These are phyloP conservation scores for Leptinotarsa defecta DNA, from an alignment of 1,140 invertebrate genomes.

Conservation along the genomic window DNA sequence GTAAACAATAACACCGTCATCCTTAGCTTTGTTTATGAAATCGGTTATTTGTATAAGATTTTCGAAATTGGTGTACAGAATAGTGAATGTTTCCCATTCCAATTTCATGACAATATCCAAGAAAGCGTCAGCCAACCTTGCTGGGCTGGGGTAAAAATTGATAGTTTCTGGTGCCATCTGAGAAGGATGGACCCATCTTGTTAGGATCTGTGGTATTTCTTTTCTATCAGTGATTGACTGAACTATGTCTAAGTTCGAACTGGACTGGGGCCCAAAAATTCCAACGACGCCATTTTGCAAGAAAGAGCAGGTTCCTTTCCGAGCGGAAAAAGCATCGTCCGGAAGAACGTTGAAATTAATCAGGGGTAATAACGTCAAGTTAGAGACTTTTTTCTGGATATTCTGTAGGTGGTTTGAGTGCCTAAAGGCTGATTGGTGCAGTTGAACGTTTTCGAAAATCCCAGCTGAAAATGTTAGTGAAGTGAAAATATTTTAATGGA, in stretches of 20 bases:
- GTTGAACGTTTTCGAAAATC: conserved; percentile 11
- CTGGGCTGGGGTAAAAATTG: conserved; percentile 81
- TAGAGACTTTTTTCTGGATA: neutral
- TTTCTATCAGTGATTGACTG: conserved; percentile 64
- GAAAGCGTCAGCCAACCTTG: conserved; percentile 72
- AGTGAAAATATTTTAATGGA: conserved; percentile 7
- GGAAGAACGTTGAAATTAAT: neutral
- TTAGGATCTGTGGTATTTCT: conserved; percentile 83
- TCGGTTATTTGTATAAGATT: conserved; percentile 76
- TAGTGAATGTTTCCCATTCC: conserved; percentile 84
- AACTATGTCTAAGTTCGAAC: conserved; percentile 68
- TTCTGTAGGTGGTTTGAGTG: neutral
- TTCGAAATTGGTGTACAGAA: conserved; percentile 81
- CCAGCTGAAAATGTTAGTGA: conserved; percentile 8
- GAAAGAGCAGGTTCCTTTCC: neutral
- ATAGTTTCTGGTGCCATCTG: conserved; percentile 62
- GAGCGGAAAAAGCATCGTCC: conserved; percentile 9
- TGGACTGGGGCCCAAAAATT: conserved; percentile 16
- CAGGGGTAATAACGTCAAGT: neutral
- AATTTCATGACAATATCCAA: conserved; percentile 73
- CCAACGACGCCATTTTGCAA: conserved; percentile 15
- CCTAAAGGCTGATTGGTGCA: conserved; percentile 1
- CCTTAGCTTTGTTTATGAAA: conserved; percentile 73
- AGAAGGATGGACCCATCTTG: conserved; percentile 69
- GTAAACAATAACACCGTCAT: conserved; percentile 54